Conservation (phyloP, 2,113 vertebrate genomes). For the Oryzias celebensis region DNA sequence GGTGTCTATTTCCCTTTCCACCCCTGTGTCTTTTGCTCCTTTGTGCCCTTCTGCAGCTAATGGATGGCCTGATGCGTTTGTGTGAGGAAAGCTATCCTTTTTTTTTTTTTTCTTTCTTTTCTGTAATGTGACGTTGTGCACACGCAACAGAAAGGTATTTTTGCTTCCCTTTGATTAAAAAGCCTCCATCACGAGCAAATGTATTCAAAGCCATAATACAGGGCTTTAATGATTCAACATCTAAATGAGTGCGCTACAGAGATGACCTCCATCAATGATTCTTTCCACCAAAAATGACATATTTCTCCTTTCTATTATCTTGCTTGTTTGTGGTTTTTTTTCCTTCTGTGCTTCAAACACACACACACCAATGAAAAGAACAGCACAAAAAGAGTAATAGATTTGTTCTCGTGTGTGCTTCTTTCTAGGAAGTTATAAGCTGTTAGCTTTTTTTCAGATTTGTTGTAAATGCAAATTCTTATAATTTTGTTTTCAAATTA, state of each 20-base stretch:
- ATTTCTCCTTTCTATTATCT: conserved; percentile 46
- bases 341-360: conserved; percentile 37
- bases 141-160: conserved; percentile 33
- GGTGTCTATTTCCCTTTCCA: conserved; percentile 29
- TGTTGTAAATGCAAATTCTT: conserved; percentile 1
- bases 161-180: conserved; percentile 28
- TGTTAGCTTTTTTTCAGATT: not conserved
- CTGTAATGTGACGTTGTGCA: conserved; percentile 41
- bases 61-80: conserved; percentile 57
- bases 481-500: not conserved
- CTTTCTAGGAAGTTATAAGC: conserved; percentile 7
- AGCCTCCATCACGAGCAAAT: conserved; percentile 48
- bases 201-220: conserved; percentile 58
- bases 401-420: conserved; percentile 19
- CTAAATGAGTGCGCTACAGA: conserved; percentile 59
- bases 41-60: conserved; percentile 38
- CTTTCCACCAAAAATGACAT: conserved; percentile 45
- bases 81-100: conserved; percentile 43
- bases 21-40: conserved; percentile 17
- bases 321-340: conserved; percentile 16
- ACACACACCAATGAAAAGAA: conserved; percentile 23
- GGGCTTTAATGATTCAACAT: conserved; percentile 62
- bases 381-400: conserved; percentile 31
- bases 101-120: conserved; percentile 43
- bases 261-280: conserved; percentile 57